Base-by-base conservation (phyloP, 2,888 invertebrate species). In the Tethea ocularis region DNA sequence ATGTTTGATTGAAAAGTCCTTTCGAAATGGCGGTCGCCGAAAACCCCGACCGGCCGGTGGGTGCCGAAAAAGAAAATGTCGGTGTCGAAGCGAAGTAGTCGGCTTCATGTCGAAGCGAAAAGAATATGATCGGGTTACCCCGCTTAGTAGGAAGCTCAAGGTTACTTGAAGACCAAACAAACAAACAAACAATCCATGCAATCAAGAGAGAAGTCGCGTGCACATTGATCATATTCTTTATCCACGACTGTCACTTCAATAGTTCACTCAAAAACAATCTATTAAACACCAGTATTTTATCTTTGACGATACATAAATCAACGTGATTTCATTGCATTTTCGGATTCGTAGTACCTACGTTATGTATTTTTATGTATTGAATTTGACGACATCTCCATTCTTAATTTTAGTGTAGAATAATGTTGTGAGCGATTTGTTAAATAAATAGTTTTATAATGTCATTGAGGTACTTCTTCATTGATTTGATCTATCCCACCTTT, bases 361-460 rank as follows among this genome's bases (percentile, higher is more conserved):
- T 74, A 72, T 85, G 86, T 87, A 75, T 89, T 88, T 36, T 87
- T 80, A 62, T 82, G 75, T 82, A 77, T 83, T 66, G 76, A 79
- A 70, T 82, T 78, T 83, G 84, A 75, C 74, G 74, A 86, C 82
- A 83, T 84, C 77, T 72, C 74, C 71, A 76, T 70, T 67, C 76
- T 80, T 83, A 82, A 20, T 81, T 78, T 69, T 81, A 79, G 77
- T 79, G 77, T 91, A 91, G 87, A 80, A 84, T 91, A 90, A 88
- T 86, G 75, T 83, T 89, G 88, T 90, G 87, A 90, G 83, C 82
- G 83, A 90, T 82, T 87, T 89, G 86, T 88, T 88, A 89, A 46
- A 90, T 89, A 92, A 92, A 86, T 90, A 90, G 89, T 86, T 90
- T 89, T 91, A 82, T 89, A 88, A 87, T 77, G 81, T 85, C 88